A percentile compares a stretch with the other conserved stretches of the same genome.
phyloP scores from a whole-genome alignment of 2,797 vertebrate species.

The Spinibarbus caldwelli region DNA sequence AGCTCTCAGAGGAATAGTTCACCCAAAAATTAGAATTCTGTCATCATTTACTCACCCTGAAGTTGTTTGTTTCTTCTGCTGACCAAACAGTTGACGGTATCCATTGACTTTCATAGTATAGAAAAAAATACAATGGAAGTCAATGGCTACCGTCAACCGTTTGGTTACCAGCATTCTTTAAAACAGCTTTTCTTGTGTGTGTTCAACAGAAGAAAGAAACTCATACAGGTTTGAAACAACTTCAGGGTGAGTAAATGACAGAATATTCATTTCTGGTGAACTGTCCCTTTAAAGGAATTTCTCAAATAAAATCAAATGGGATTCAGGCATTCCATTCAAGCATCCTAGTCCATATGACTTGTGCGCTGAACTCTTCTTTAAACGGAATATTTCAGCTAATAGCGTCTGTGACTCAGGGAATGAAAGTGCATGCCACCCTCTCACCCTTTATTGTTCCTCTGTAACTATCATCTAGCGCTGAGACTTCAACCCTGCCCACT shows the following conservation, averaged over 20 bases:
- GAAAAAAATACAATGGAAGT: not conserved
- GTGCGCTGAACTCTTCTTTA: not conserved
- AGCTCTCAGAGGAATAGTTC: not conserved
- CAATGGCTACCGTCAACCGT: not conserved
- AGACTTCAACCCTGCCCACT: conserved; percentile 57
- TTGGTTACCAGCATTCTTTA: not conserved
- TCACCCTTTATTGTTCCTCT: conserved; percentile 33
- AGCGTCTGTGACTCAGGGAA: not conserved
- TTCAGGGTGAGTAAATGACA: not conserved
- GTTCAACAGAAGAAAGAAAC: not conserved
- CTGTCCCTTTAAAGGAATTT: not conserved
- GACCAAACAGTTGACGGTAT: not conserved
- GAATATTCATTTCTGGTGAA: not conserved
- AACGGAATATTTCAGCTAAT: not conserved
- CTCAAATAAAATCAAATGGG: not conserved
- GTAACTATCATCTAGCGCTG: conserved; percentile 55
- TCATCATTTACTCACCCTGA: too few relatives aligned
- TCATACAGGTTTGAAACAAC: not conserved
- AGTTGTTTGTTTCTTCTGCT: not conserved
- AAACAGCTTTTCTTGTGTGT: not conserved
- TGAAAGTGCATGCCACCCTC: not conserved
- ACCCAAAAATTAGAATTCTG: not conserved
- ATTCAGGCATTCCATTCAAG: not conserved
- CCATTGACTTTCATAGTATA: not conserved
- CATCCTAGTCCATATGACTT: not conserved